phyloP scores from a whole-genome alignment of 2,797 vertebrate species.

The Dromococcyx pavoninus region DNA sequence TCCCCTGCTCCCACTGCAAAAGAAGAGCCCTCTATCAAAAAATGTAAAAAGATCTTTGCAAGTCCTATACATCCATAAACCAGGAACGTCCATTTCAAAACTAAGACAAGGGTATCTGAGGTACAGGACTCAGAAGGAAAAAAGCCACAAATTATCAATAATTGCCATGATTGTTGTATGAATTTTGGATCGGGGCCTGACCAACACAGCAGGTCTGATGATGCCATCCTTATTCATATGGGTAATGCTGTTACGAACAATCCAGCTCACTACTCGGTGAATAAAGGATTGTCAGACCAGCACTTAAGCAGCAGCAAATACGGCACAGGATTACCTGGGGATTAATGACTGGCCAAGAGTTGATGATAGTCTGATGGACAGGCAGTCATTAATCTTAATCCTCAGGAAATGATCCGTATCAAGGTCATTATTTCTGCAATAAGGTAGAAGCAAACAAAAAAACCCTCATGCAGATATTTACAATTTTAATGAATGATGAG shows the following conservation, averaged over 20 bases:
- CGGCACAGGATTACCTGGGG: constrained; percentile 54
- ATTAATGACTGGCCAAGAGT: constrained; percentile 50
- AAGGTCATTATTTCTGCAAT: constrained; percentile 47
- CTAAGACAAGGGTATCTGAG: not conserved
- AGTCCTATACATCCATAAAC: not conserved
- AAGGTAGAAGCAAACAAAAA: constrained; percentile 32
- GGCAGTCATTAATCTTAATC: constrained; percentile 59
- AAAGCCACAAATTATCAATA: not conserved
- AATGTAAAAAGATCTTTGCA: too few species aligned
- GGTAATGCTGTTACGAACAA: not conserved
- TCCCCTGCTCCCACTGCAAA: not conserved
- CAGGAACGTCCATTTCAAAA: not conserved
- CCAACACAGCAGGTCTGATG: not conserved
- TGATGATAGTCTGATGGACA: constrained; percentile 42
- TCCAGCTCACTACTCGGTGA: not conserved
- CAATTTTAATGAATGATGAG: not conserved
- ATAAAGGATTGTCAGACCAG: constrained; percentile 16
- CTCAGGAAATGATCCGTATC: constrained; percentile 33
- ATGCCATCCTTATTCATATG: not conserved
- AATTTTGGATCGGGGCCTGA: not conserved
- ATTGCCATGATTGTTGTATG: not conserved
- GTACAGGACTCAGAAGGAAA: not conserved
- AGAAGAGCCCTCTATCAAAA: not conserved
- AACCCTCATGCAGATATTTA: not conserved
- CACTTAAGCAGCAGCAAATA: constrained; percentile 53